Evolutionary conservation across 2,888 invertebrate species (phyloP), one percentile per base, ranked within the genome.

Genomic region (Trissolcus brochymenae): DNA sequence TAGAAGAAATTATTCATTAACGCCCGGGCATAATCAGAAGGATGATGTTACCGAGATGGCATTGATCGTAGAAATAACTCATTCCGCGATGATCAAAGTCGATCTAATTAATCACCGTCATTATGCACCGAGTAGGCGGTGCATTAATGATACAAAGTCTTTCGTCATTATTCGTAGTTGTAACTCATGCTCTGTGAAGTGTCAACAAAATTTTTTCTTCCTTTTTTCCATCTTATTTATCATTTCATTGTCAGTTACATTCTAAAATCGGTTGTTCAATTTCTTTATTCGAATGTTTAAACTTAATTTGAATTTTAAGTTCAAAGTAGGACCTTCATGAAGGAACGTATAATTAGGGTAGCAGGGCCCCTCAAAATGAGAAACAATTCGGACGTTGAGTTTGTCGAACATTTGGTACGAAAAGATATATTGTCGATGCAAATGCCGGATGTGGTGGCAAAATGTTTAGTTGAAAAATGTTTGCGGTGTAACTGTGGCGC

Each of bases 41-140:
- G 40, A 70, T 55, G 29, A 55, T 43, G 6, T 55, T 57, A n/a
- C 17, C 35, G 64, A 75, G 55, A 62, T 66, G 71, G 61, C 76
- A 76, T 76, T 76, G 76, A 66, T 71, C 55, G 51, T 67, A 71
- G 76, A 66, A 76, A 71, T 67, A 71, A 76, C 76, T 71, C 71
- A 65, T 62, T 57, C 19, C 41, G 41, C 53, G 61, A 66, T 71
- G 60, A 76, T 71, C 76, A 70, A 71, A 76, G 66, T 76, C 66
- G 65, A 76, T 71, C 76, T 66, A 76, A 71, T 76, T 71, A 76
- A 71, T 71, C 67, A 71, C 40, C 60, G 71, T 62, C 57, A 57
- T 71, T 66, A 57, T 51, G 43, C 61, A 51, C 53, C 40, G 62
- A 49, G 71, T 71, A 57, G 71, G 61, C 76, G 76, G 55, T 65